phyloP scores from a whole-genome alignment of 2,888 invertebrate species.

The Heliconius aoede region DNA sequence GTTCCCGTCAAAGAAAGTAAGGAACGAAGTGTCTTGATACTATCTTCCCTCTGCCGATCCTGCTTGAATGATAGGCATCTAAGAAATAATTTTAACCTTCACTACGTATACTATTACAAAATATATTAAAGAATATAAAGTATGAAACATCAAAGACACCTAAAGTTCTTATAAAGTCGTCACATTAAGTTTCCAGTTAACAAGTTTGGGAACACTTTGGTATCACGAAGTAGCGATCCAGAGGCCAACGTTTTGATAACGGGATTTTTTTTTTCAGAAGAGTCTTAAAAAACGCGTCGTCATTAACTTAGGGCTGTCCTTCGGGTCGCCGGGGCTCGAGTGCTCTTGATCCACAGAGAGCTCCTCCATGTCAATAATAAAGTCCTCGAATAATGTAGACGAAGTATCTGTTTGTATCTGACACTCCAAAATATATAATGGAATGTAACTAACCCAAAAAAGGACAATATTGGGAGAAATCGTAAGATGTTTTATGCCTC shows the following conservation, averaged over 20 bases:
- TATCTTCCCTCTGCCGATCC: no score
- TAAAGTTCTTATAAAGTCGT: not conserved
- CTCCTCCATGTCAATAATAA: slow-evolving; percentile 54
- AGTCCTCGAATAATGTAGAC: slow-evolving; percentile 47
- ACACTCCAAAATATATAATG: slow-evolving; percentile 35
- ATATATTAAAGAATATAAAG: not conserved
- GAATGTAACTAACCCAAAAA: slow-evolving; percentile 15
- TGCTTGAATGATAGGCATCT: not conserved
- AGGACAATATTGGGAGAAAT: slow-evolving; percentile 7
- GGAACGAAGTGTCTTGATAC: no score
- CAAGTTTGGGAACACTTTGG: not conserved
- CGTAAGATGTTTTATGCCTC: not conserved
- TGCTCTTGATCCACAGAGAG: slow-evolving; percentile 50
- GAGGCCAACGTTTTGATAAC: slow-evolving; percentile 37
- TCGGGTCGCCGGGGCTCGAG: slow-evolving; percentile 41
- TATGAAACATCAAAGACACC: not conserved
- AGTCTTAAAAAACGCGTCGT: slow-evolving; percentile 49
- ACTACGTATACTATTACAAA: not conserved
- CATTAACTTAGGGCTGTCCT: slow-evolving; percentile 49
- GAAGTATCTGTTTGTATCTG: slow-evolving; percentile 46
- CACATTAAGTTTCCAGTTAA: not conserved
- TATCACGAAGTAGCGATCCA: slow-evolving; percentile 22
- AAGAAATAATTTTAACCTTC: not conserved
- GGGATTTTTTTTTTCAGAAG: slow-evolving; percentile 37
- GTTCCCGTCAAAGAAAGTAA: no score